phyloP scores from a whole-genome alignment of 2,888 invertebrate genomes.

The Drosophila infuscata region DNA sequence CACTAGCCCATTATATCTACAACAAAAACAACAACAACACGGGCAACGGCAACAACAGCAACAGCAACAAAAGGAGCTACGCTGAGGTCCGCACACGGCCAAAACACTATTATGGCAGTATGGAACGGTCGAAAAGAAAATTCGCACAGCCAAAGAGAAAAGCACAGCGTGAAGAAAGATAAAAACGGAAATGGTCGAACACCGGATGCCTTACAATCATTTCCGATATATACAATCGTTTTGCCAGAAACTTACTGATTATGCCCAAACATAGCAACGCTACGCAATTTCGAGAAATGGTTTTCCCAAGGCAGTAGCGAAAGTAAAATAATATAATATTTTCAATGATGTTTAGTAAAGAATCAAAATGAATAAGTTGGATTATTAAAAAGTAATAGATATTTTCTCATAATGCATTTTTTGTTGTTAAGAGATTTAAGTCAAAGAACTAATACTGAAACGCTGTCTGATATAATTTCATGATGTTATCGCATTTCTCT shows the following conservation, averaged over 20 bases:
- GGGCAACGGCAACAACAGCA: slow-evolving; percentile 11
- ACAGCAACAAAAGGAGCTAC: slow-evolving; percentile 40
- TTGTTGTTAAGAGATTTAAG: not conserved
- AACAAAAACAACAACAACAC: slow-evolving; percentile 24
- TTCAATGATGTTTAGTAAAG: not conserved
- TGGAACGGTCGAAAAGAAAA: slow-evolving; percentile 68
- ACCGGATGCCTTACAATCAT: slow-evolving; percentile 17
- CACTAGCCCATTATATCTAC: slow-evolving; percentile 58
- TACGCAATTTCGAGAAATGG: not conserved
- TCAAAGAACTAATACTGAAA: not conserved
- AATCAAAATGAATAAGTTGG: not conserved
- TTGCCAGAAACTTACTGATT: not conserved
- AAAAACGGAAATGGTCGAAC: slow-evolving; percentile 16
- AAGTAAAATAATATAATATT: not conserved
- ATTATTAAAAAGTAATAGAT: not conserved
- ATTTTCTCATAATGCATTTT: not conserved
- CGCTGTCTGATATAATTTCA: too few relatives aligned
- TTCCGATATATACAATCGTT: not conserved
- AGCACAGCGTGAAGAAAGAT: slow-evolving; percentile 8
- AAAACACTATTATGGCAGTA: slow-evolving; percentile 73
- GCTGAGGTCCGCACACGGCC: slow-evolving; percentile 53
- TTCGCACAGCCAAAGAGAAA: slow-evolving; percentile 22
- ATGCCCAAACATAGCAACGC: not conserved
- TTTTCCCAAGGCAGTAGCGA: not conserved
- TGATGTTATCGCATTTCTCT: not conserved